Base-by-base conservation (phyloP, 2,797 vertebrate species). In the Epinephelus malabaricus region DNA sequence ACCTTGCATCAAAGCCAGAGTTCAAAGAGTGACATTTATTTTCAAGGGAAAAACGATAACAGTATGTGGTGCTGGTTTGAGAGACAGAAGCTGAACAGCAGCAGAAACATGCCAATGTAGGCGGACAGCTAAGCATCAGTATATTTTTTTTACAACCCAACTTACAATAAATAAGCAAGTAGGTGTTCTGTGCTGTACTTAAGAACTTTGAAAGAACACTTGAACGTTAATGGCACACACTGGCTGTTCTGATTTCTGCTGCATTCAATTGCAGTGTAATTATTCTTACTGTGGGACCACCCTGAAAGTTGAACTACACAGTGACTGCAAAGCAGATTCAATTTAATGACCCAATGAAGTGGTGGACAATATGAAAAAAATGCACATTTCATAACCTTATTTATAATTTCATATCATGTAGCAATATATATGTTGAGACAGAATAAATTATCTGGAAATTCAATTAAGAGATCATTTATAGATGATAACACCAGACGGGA, bases 1-100 rank as follows among this genome's bases (percentile, higher is more conserved):
- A 66, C 51, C 60, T 69, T 10, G 58, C 49, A 77, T 73, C 63
- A 78, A 69, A 83, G 59, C 53, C 11, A 2, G 0, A 23, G 50
- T 61, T 81, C 40, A 79, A 85, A 85, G 59, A 55, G 46, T 63
- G 77, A 73, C 69, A 75, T 62, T 59, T 80, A 64, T 76, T 76
- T 69, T 54, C 56, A 43, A 60, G 69, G 62, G 25, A 45, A 69
- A 80, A 70, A 56, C 13, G 8, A 17, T 38, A 81, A 65, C 50
- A 72, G 79, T 74, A 50, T 73, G 55, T 34, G 71, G 75, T 30
- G 5, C 25, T 15, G 8, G 13, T 53, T n/a, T 46, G 69, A 83
- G 38, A 70, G 40, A 76, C 65, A 62, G 27, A 43, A 53, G 61
- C 58, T 61, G 51, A 78, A 55, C 23, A 59, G 51, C 55, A 64